Conservation (phyloP, 2,113 vertebrate genomes). For the Promerops cafer region DNA sequence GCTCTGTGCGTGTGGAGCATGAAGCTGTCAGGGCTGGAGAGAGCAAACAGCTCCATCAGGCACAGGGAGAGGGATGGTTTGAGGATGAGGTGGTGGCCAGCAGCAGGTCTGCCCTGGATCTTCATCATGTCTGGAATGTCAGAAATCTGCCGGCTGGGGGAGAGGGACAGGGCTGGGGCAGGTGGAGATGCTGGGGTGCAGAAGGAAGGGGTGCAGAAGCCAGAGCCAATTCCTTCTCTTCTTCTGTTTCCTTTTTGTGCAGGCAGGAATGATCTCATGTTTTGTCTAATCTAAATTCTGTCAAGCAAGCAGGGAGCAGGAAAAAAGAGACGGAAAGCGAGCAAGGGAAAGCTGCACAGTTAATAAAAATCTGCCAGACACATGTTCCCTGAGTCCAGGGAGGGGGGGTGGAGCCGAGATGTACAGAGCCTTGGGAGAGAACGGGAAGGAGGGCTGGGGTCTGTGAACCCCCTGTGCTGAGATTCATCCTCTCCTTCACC, state of each 20-base stretch:
- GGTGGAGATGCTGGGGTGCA: neutral
- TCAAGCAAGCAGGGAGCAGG: conserved; percentile 70
- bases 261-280: conserved; percentile 76
- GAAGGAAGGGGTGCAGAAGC: neutral
- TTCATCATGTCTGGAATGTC: neutral
- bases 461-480: neutral
- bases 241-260: conserved; percentile 13
- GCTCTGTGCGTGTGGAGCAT: accelerated
- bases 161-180: neutral
- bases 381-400: conserved; percentile 68
- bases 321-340: neutral
- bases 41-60: neutral
- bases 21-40: accelerated
- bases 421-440: neutral
- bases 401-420: neutral
- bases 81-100: neutral
- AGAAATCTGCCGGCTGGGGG: neutral
- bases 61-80: neutral
- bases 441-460: neutral
- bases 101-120: neutral
- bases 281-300: conserved; percentile 81
- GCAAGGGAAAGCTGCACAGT: conserved; percentile 30
- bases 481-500: neutral
- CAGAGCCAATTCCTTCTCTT: neutral
- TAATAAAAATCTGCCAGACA: conserved; percentile 79